These are phyloP conservation scores for Stomorhina lunata DNA, from an alignment of 2,888 invertebrate species.

Conservation along the genomic window DNA sequence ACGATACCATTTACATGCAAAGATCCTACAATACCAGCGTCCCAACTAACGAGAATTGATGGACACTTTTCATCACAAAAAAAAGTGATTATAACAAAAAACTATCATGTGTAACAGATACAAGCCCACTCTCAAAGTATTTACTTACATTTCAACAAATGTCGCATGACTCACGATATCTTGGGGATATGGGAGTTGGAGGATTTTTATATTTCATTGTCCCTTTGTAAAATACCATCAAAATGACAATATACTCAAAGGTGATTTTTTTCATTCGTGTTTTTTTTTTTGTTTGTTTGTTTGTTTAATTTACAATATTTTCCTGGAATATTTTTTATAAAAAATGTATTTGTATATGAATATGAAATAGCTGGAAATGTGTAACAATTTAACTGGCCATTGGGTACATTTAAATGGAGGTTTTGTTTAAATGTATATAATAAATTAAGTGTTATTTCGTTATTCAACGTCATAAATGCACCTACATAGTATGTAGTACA, in stretches of 20 bases:
- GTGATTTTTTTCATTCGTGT: conserved; percentile 12
- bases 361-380: no score
- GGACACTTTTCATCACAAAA: conserved; percentile 1
- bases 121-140: neutral
- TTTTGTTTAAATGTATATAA: conserved; percentile 2
- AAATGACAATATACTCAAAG: conserved; percentile 8
- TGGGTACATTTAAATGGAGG: neutral
- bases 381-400: no score
- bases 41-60: neutral
- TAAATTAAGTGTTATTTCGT: no score
- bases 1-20: neutral
- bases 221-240: neutral
- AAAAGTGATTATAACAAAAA: no score
- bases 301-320: no score
- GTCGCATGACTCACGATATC: conserved; percentile 1
- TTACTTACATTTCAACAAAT: neutral
- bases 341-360: neutral
- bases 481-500: no score
- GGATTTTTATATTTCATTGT: neutral
- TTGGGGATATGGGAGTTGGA: neutral
- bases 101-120: neutral
- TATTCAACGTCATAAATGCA: no score
- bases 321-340: neutral
- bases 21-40: neutral
- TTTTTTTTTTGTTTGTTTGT: no score